Evolutionary conservation across 2,797 vertebrate genomes (phyloP), one percentile per base, ranked within the genome.

Genomic region (Enteromius radiatus): DNA sequence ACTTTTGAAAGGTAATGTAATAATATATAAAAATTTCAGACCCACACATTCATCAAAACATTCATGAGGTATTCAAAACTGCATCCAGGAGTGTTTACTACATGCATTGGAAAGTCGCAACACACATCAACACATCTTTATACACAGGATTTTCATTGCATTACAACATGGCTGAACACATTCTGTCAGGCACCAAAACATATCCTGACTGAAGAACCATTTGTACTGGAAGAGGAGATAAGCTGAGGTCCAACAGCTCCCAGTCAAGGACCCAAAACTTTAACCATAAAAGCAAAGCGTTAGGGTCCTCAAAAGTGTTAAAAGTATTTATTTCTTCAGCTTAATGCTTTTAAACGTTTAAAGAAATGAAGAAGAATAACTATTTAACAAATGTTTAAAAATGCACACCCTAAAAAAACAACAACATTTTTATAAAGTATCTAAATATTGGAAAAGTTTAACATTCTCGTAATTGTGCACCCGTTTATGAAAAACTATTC

Each of bases 61-160:
- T 26, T 64, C 54, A 81, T 41, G 10, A 74, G 28, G 69, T 61
- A 38, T 74, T 75, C 17, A 65, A 38, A 54, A 28, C 31, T 52
- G 19, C 78, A 73, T 74, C 43, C 69, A 65, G 31, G 56, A 33
- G 43, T 52, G 31, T 81, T 80, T 21, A 47, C 9, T 12, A 36
- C 70, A 82, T 82, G 80, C 80, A 75, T 28, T 81, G 23, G 61
- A 23, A 65, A 31, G 31, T 45, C n/a, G 45, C 15, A 45, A 73
- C 54, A 80, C 26, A 81, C 26, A 80, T 28, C 12, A 21, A 28
- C 7, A 61, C 26, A 26, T 47, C 4, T 49, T 45, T 21, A 81
- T 38, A 64, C 8, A 73, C 69, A 26, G 23, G 14, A 47, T 49
- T 15, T 52, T 64, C n/a, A 23, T 21, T 45, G 69, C 68, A 81